Percentiles rank a stretch among this genome's conserved stretches.
These are phyloP conservation scores for Catocala fraxini DNA, from an alignment of 2,888 invertebrate species.

Conservation along the genomic window DNA sequence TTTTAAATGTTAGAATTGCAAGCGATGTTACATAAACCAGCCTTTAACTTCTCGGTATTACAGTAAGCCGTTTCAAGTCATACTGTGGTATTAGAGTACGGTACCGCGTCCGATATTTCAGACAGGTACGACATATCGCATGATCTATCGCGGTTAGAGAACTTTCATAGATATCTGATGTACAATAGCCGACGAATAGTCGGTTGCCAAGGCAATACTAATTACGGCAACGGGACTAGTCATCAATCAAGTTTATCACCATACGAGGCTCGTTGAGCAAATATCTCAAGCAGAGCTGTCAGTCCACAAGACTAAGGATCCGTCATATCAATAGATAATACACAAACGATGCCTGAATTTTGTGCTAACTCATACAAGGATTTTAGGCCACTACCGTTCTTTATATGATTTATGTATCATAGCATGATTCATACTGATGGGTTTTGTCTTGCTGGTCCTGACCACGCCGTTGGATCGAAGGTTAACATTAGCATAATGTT, in stretches of 20 bases:
- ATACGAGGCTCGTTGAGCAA: slow-evolving; percentile 37
- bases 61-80: no score
- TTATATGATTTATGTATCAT: slow-evolving; percentile 11
- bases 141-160: neutral
- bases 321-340: slow-evolving; percentile 46
- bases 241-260: slow-evolving; percentile 50
- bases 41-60: no score
- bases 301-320: slow-evolving; percentile 44
- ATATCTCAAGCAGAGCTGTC: slow-evolving; percentile 42
- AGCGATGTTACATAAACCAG: no score
- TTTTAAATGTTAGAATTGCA: no score
- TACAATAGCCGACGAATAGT: slow-evolving; percentile 15
- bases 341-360: slow-evolving; percentile 38
- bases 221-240: slow-evolving; percentile 24
- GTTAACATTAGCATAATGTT: no score
- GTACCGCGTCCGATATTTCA: no score
- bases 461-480: neutral
- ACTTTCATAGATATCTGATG: slow-evolving; percentile 8
- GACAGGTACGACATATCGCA: neutral
- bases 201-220: slow-evolving; percentile 37
- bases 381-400: slow-evolving; percentile 17
- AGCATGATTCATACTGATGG: slow-evolving; percentile 7
- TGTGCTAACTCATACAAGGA: slow-evolving; percentile 28
- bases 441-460: neutral
- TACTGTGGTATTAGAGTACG: no score